These are phyloP conservation scores for Conger conger DNA, from an alignment of 2,113 vertebrate genomes.

Conservation along the genomic window DNA sequence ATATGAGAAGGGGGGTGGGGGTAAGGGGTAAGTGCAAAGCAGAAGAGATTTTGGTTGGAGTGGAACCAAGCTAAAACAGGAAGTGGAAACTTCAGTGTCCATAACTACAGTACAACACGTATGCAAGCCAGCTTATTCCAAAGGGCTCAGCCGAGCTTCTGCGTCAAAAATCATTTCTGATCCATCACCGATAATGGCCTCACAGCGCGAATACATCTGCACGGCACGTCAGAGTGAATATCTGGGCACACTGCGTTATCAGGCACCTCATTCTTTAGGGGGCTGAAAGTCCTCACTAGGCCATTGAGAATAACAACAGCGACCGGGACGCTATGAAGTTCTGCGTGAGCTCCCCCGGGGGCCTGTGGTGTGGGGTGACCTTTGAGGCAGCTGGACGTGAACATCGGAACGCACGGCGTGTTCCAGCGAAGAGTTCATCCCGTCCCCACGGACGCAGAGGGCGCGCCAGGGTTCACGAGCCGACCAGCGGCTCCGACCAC, in stretches of 20 bases:
- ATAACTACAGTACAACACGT: background rate
- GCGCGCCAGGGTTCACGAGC: background rate
- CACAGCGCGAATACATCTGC: background rate
- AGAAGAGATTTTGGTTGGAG: background rate
- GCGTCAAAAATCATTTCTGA: background rate
- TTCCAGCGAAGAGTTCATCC: constrained; percentile 8
- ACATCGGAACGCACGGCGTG: background rate
- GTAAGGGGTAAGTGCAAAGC: background rate
- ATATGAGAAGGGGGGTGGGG: background rate
- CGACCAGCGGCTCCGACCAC: background rate
- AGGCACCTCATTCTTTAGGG: background rate
- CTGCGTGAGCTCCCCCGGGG: background rate
- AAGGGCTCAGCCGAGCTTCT: background rate
- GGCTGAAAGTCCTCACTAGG: background rate
- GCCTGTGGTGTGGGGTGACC: background rate
- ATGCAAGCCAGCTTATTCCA: background rate
- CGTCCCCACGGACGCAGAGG: constrained; percentile 7
- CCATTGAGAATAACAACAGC: background rate
- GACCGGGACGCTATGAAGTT: background rate
- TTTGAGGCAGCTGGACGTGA: constrained; percentile 21
- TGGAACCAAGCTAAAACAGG: background rate
- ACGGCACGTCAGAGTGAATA: background rate
- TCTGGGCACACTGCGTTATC: background rate
- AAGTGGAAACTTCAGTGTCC: background rate
- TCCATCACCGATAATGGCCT: background rate